These are phyloP conservation scores for Rhizoglyphus robini DNA, from an alignment of 1,140 invertebrate species.

Conservation along the genomic window DNA sequence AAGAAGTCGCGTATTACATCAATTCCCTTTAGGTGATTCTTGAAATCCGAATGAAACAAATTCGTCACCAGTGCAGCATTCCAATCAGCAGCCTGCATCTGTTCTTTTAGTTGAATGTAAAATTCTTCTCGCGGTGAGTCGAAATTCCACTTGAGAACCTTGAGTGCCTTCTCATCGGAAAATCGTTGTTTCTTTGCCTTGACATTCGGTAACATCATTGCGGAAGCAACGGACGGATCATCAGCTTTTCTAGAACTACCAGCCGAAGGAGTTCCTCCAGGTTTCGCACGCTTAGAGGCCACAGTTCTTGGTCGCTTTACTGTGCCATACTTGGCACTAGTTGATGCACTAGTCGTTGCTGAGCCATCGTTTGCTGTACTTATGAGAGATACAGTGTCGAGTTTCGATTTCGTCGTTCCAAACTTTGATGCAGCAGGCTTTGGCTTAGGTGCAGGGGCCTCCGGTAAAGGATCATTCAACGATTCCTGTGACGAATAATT, in stretches of 20 bases:
- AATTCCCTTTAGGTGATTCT: conserved; percentile 88
- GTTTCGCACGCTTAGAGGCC: background rate
- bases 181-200: conserved; percentile 71
- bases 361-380: too few species aligned
- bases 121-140: conserved; percentile 81
- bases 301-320: background rate
- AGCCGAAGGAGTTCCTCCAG: background rate
- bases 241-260: background rate
- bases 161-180: conserved; percentile 80
- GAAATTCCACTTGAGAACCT: conserved; percentile 89
- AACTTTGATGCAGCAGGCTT: background rate
- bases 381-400: background rate
- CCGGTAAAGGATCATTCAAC: background rate
- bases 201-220: background rate
- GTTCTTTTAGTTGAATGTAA: conserved; percentile 72
- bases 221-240: background rate
- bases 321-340: background rate
- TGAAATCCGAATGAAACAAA: conserved; percentile 92
- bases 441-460: background rate
- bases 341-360: background rate
- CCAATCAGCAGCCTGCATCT: conserved; percentile 73
- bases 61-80: conserved; percentile 71
- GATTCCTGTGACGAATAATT: conserved; percentile 6
- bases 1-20: conserved; percentile 59
- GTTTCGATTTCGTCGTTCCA: background rate